Evolutionary conservation across 1,140 invertebrate species (phyloP).

Genomic region (Nomia melanderi): DNA sequence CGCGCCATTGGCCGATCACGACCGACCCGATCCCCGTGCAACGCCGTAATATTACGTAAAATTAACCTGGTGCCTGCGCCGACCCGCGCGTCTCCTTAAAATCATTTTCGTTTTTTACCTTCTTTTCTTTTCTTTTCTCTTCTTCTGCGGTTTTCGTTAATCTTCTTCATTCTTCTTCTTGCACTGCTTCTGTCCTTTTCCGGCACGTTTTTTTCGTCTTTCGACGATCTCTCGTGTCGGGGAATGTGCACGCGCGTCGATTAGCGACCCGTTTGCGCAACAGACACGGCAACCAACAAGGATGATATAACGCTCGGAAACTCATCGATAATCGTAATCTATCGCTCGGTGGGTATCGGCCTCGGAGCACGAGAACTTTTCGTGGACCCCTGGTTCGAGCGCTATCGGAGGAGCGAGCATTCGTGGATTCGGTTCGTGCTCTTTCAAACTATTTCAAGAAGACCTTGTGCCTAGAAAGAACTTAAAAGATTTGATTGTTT

Average conservation of each 20-base stretch:
- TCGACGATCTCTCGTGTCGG: background rate
- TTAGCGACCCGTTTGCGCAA: constrained; percentile 23
- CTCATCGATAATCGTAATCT: constrained; percentile 35
- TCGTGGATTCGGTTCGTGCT: no score
- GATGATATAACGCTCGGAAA: constrained; percentile 45
- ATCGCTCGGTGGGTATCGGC: background rate
- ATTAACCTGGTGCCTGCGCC: constrained; percentile 16
- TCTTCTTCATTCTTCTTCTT: background rate
- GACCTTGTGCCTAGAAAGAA: no score
- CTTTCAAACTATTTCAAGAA: no score
- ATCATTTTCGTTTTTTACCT: no score
- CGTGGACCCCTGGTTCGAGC: no score
- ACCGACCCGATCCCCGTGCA: background rate
- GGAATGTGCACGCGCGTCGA: constrained; percentile 16
- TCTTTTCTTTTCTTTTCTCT: no score
- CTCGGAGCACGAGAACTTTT: no score
- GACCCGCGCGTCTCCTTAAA: background rate
- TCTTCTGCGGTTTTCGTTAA: no score
- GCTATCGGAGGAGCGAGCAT: no score
- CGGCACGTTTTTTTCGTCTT: background rate
- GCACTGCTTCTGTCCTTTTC: background rate
- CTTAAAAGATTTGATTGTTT: no score
- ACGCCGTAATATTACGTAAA: constrained; percentile 28
- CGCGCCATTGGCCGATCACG: constrained; percentile 35
- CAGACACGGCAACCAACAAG: background rate